Base-by-base conservation (phyloP, 2,797 vertebrate genomes). In the Antrozous pallidus region DNA sequence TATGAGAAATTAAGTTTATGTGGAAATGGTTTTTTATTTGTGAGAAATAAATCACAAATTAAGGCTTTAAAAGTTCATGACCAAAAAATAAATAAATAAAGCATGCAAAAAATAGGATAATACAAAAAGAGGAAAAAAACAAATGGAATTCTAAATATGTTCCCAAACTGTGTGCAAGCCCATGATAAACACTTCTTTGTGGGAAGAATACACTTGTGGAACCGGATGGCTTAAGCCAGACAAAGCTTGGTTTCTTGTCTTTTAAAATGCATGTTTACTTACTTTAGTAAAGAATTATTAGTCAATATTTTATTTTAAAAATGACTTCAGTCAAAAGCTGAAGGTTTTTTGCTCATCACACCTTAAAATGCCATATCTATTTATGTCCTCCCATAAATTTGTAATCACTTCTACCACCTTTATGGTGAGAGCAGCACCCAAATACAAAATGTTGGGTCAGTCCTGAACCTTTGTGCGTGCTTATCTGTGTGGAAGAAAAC, bases 231-330 rank as follows among this genome's bases (percentile, higher is more conserved):
- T 95, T 95, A 93, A 91, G 47, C 8, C 12, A 2, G 36, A 86
- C 17, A 97, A 97, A 95, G 91, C 90, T 79, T 73, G 31, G 79
- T 63, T 88, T 97, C 45, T 93, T 94, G 47, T 85, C 74, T 94
- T 51, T 81, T 75, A 22, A 95, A 92, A 79, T 95, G 38, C 58
- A 85, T 74, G 94, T 96, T 94, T 93, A 87, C 31, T 69, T 95
- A 95, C 82, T 96, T 97, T 97, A 86, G 65, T 51, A 80, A 71
- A 82, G 77, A 96, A 90, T 94, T 95, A 94, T 91, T 96, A 91
- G 89, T 85, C 87, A 94, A 47, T 95, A 96, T 91, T 96, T 97
- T 71, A 96, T 97, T 97, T 88, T 83, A 96, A 92, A 94, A 94
- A 94, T 95, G 87, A 94, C 91, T 96, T 94, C 94, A 89, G 87